These are phyloP conservation scores for Cathartes aura DNA, from an alignment of 2,113 vertebrate genomes.

Conservation along the genomic window DNA sequence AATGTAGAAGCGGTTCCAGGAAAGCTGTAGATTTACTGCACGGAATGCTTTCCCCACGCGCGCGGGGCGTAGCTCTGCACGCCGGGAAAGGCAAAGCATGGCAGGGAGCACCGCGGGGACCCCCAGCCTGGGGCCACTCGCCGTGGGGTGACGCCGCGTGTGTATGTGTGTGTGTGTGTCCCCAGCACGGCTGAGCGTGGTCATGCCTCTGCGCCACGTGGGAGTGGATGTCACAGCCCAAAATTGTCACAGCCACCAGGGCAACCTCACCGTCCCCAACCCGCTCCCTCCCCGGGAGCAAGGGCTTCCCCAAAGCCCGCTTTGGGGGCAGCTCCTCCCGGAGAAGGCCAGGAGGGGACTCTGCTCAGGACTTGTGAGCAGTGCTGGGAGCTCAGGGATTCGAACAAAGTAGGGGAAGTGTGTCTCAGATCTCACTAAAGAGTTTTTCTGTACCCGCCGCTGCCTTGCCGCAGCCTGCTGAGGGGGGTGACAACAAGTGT, in stretches of 20 bases:
- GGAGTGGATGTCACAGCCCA: background rate
- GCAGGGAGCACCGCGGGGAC: rapidly evolving
- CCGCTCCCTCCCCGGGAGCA: rapidly evolving
- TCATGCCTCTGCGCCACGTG: rapidly evolving
- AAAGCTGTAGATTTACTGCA: background rate
- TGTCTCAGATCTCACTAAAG: rapidly evolving
- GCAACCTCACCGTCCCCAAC: rapidly evolving
- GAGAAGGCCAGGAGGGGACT: background rate
- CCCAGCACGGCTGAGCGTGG: background rate
- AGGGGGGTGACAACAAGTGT: background rate
- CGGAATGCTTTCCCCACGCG: rapidly evolving
- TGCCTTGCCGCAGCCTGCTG: background rate
- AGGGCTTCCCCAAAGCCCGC: background rate
- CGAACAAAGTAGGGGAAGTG: rapidly evolving
- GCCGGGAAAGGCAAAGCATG: rapidly evolving
- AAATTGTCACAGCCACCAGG: background rate
- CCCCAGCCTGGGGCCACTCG: rapidly evolving
- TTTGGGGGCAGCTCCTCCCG: background rate
- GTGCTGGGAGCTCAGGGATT: background rate
- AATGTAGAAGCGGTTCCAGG: background rate
- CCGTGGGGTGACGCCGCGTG: rapidly evolving
- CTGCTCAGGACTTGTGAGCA: background rate
- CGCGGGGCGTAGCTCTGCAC: rapidly evolving
- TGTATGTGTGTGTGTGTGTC: no score
- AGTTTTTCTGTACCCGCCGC: background rate